These are phyloP conservation scores for Nipponacmea schrenckii DNA, from an alignment of 2,888 invertebrate species.

Conservation along the genomic window DNA sequence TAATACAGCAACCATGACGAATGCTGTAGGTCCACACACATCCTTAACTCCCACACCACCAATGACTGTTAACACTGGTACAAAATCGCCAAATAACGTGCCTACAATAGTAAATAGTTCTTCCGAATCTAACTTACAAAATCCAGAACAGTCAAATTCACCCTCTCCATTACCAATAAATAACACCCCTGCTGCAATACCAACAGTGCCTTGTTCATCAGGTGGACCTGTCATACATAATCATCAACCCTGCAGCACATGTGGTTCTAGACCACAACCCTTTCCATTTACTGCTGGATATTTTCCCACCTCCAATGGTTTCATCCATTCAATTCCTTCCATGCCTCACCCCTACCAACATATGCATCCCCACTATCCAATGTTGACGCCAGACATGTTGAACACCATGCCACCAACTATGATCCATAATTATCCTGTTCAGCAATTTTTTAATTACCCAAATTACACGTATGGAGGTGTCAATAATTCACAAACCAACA, in stretches of 20 bases:
- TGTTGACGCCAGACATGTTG: slow-evolving; percentile 32
- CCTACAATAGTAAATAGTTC: background rate
- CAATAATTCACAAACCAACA: slow-evolving; percentile 20
- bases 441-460: slow-evolving; percentile 25
- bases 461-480: slow-evolving; percentile 28
- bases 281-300: slow-evolving; percentile 14
- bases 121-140: background rate
- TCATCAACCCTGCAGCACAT: slow-evolving; percentile 20
- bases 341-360: slow-evolving; percentile 22
- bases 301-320: slow-evolving; percentile 15
- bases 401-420: slow-evolving; percentile 31
- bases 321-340: slow-evolving; percentile 20
- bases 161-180: slow-evolving; percentile 8
- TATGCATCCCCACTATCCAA: slow-evolving; percentile 32
- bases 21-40: slow-evolving; percentile 16
- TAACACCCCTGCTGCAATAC: slow-evolving; percentile 19
- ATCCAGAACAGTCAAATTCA: slow-evolving; percentile 3
- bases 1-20: background rate
- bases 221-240: slow-evolving; percentile 14
- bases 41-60: slow-evolving; percentile 29
- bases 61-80: slow-evolving; percentile 21
- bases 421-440: slow-evolving; percentile 19
- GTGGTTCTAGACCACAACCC: slow-evolving; percentile 24
- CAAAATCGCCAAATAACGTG: background rate
- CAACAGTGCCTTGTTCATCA: slow-evolving; percentile 24